Base-by-base conservation (phyloP, 1,140 invertebrate species). In the Zelostemma sp. region DNA sequence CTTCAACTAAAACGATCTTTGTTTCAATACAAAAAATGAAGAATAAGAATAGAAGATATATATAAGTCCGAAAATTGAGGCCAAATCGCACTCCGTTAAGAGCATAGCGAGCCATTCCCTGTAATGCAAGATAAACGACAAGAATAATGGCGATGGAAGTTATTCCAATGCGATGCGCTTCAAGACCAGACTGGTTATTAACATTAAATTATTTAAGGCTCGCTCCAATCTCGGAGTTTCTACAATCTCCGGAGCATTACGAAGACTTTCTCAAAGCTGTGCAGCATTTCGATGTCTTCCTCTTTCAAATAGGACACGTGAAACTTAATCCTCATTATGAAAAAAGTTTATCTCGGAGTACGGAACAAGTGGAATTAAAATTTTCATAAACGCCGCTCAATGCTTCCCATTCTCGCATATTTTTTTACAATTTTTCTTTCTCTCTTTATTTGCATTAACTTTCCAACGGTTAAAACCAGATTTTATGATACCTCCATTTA, bases 131-230 rank as follows among this genome's bases (percentile, higher is more conserved):
- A 70, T 58, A 58, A 45, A 43, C 41, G 28, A 35, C 35, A 45
- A 41, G 68, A 72, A 59, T 66, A 71, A 66, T 62, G 46, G 54
- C 58, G 12, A 38, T 49, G 62, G 55, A 59, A 71, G 58, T 71
- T 66, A 71, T 62, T 49, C 54, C 62, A 66, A 53, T 56, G 55
- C 46, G 21, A 41, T 48, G 55, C 68, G 63, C 68, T 72, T 66
- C 59, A 70, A 63, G 21, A 59, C 54, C 46, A 41, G 17, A 6
- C 55, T 35, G 45, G 59, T 67, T 72, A 67, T 72, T 67, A 67
- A 64, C 68, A 31, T 56, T 72, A 72, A 67, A 67, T 72, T 64
- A 72, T 67, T 72, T 72, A 72, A 72, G 55, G 50, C 54, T 58
- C 15, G 17, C 45, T 67, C 54, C 63, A 67, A 71, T 71, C 63